Conservation (phyloP, 2,113 vertebrate species). For the Arizona elegans region DNA sequence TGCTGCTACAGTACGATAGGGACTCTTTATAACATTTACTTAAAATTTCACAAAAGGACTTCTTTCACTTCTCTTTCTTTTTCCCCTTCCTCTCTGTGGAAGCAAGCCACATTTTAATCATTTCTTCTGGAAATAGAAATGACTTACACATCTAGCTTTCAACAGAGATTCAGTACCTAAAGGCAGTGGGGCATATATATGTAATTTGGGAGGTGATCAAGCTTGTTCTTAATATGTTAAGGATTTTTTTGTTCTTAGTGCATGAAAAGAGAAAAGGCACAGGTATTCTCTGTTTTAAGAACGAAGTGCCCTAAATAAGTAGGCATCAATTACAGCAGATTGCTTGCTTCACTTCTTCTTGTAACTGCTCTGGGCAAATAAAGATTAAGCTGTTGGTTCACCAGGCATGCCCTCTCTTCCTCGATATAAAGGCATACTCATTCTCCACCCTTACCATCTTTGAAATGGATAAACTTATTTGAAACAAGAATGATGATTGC, state of each 20-base stretch:
- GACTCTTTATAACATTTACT: background rate
- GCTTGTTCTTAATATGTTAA: slow-evolving; percentile 36
- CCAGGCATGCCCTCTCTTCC: slow-evolving; percentile 56
- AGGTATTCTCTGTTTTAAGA: slow-evolving; percentile 66
- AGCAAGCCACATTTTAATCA: background rate
- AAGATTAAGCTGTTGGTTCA: slow-evolving; percentile 70
- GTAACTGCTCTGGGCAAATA: slow-evolving; percentile 70
- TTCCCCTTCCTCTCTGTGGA: background rate
- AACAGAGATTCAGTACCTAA: background rate
- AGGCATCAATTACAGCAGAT: slow-evolving; percentile 69
- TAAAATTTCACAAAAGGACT: background rate
- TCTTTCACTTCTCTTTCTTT: background rate
- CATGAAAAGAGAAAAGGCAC: slow-evolving; percentile 53
- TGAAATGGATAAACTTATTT: slow-evolving; percentile 37
- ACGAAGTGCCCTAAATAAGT: slow-evolving; percentile 63
- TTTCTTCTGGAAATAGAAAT: background rate
- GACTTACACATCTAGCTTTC: background rate
- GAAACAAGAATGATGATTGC: slow-evolving; percentile 17
- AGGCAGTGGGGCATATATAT: background rate
- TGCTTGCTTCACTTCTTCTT: slow-evolving; percentile 70
- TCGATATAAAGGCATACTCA: slow-evolving; percentile 61
- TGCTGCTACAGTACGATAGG: background rate
- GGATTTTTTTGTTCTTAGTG: slow-evolving; percentile 44
- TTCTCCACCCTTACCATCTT: slow-evolving; percentile 61
- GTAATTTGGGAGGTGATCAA: slow-evolving; percentile 25